Base-by-base conservation (phyloP, 1,140 invertebrate genomes). In the Eupeodes corollae region DNA sequence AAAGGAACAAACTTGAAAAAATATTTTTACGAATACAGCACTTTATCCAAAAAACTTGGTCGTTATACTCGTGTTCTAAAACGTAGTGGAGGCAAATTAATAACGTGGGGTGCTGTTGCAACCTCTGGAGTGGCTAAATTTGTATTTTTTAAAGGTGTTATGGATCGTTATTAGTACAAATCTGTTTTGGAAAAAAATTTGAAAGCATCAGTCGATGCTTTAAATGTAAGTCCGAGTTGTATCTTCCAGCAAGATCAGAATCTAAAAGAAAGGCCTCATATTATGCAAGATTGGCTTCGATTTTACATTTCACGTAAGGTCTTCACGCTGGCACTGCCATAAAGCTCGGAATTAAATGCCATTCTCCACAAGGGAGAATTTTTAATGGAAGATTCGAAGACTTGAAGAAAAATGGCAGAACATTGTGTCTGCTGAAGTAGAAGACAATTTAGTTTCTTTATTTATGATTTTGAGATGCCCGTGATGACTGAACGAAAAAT, bases 51-150 rank as follows among this genome's bases (percentile, higher is more conserved):
- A 52, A 31, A 47, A 58, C 51, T 48, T 59, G 11, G 44, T 49
- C 15, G 32, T 58, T 21, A 68, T 68, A n/a, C n/a, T n/a, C n/a
- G n/a, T n/a, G n/a, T n/a, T 9, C 57, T 70, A 12, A 70, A 70
- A 52, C 59, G 67, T 48, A 56, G 62, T 43, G 57, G 59, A 15
- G 59, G 58, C 18, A 46, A 31, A 41, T 38, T 60, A 3, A 63
- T 70, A 58, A 54, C 65, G 6, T 69, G 64, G 63, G 65, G 58
- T 12, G 56, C 47, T 42, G 57, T 70, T 43, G 46, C 50, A 16
- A 40, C 46, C 1, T 26, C 32, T 42, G 61, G 57, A 13, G 55
- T 64, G 2, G 57, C 56, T 10, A 45, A 48, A 15, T 32, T 69
- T 15, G 41, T 39, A n/a, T 48, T 55, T 42, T 50, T 67, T 31